These are phyloP conservation scores for Antrozous pallidus DNA, from an alignment of 2,797 vertebrate species.

Conservation along the genomic window DNA sequence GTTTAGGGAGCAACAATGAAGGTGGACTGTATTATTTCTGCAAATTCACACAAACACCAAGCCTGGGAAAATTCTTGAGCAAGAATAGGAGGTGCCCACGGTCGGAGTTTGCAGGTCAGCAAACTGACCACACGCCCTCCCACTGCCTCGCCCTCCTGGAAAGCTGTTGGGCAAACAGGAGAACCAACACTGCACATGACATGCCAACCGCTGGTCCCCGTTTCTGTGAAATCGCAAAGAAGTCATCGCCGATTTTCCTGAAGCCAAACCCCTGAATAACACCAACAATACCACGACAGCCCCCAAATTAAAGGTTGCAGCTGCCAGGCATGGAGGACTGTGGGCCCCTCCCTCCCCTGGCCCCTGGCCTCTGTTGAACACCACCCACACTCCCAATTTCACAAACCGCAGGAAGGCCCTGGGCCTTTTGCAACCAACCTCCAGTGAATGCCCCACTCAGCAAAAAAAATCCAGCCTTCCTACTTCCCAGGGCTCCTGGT, in stretches of 20 bases:
- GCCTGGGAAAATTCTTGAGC: slow-evolving; percentile 65
- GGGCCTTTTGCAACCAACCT: not conserved
- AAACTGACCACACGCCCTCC: slow-evolving; percentile 9
- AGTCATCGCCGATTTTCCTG: slow-evolving; percentile 37
- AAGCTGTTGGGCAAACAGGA: slow-evolving; percentile 16
- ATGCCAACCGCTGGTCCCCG: not conserved
- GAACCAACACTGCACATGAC: not conserved
- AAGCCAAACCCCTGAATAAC: slow-evolving; percentile 55
- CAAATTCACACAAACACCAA: not conserved
- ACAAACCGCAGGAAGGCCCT: slow-evolving; percentile 37
- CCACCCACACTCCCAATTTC: slow-evolving; percentile 21
- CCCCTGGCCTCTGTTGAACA: not conserved
- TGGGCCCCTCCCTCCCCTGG: not conserved
- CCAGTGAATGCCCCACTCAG: not conserved
- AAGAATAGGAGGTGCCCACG: not conserved
- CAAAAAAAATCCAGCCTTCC: not conserved
- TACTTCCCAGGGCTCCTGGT: not conserved
- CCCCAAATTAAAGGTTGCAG: slow-evolving; percentile 61
- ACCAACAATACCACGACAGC: slow-evolving; percentile 43
- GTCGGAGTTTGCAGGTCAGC: not conserved
- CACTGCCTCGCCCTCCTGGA: not conserved
- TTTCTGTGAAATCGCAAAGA: slow-evolving; percentile 57
- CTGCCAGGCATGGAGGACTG: not conserved
- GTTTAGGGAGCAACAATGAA: not conserved
- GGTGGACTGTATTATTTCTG: not conserved